These are phyloP conservation scores for Antheraea mylitta DNA, from an alignment of 1,140 invertebrate species.

Conservation along the genomic window DNA sequence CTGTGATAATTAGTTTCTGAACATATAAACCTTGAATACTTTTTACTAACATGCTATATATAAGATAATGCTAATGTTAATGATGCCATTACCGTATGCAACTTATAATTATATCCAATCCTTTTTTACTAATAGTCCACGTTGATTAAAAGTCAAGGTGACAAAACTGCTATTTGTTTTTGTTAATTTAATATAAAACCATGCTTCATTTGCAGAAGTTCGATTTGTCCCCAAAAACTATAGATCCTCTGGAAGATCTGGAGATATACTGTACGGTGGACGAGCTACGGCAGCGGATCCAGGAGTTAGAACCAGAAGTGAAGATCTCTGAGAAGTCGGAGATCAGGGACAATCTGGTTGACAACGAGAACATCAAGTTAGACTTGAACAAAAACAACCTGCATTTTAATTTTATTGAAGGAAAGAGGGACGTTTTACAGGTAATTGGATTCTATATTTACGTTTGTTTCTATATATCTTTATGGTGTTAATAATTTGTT, in stretches of 20 bases:
- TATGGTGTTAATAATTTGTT: no score
- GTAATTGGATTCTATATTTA: constrained; percentile 27
- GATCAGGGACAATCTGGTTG: constrained; percentile 27
- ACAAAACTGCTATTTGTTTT: not conserved
- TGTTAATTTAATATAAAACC: not conserved
- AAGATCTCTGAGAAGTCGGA: constrained; percentile 44
- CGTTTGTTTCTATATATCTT: no score
- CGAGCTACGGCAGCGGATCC: constrained; percentile 79
- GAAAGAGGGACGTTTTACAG: constrained; percentile 79
- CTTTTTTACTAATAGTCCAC: not conserved
- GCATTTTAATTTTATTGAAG: constrained; percentile 76
- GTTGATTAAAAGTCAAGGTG: constrained; percentile 1
- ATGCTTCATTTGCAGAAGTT: constrained; percentile 47
- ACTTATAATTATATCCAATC: not conserved
- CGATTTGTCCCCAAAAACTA: constrained; percentile 66
- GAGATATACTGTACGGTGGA: constrained; percentile 83
- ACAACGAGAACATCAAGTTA: constrained; percentile 55
- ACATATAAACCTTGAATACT: no score
- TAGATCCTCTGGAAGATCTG: constrained; percentile 75
- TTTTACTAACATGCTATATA: no score
- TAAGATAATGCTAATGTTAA: no score
- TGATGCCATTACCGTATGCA: no score
- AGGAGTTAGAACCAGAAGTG: constrained; percentile 64
- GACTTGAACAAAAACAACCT: constrained; percentile 70
- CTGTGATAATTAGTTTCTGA: no score